Evolutionary conservation across 2,888 invertebrate species (phyloP).

Genomic region (Arctia plantaginis): DNA sequence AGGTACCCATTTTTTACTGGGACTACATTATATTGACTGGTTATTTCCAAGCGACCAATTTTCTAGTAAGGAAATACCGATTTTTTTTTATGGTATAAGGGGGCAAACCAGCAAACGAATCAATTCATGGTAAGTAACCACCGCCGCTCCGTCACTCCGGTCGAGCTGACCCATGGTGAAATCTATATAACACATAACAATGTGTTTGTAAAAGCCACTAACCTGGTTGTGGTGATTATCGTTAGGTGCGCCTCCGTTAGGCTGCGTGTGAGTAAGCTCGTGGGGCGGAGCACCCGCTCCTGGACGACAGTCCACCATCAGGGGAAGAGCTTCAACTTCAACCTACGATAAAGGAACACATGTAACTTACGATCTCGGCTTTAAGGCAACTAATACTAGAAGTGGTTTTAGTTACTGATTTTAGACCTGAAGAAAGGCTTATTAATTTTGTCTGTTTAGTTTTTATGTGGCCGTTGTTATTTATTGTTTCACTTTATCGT

Average conservation of each 20-base stretch:
- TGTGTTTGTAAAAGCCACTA: background rate
- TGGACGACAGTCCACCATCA: slow-evolving; percentile 83
- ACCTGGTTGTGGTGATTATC: slow-evolving; percentile 73
- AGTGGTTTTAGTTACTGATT: slow-evolving; percentile 32
- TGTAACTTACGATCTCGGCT: background rate
- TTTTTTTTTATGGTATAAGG: no score
- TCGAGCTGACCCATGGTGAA: no score
- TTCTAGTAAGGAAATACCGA: no score
- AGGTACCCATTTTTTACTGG: no score
- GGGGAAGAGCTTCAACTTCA: slow-evolving; percentile 79
- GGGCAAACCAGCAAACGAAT: no score
- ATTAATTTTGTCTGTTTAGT: no score
- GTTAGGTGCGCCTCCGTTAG: slow-evolving; percentile 66
- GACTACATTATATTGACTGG: no score
- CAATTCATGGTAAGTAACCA: no score
- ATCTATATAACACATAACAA: background rate
- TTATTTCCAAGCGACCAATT: no score
- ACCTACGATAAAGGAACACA: slow-evolving; percentile 56
- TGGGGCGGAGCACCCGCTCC: slow-evolving; percentile 74
- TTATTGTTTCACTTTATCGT: no score
- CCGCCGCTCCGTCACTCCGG: no score
- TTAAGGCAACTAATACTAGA: slow-evolving; percentile 21
- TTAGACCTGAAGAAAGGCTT: background rate
- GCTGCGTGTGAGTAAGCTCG: slow-evolving; percentile 66
- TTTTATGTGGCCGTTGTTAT: no score